Conservation (phyloP, 2,888 invertebrate genomes). For the Myathropa florea region DNA sequence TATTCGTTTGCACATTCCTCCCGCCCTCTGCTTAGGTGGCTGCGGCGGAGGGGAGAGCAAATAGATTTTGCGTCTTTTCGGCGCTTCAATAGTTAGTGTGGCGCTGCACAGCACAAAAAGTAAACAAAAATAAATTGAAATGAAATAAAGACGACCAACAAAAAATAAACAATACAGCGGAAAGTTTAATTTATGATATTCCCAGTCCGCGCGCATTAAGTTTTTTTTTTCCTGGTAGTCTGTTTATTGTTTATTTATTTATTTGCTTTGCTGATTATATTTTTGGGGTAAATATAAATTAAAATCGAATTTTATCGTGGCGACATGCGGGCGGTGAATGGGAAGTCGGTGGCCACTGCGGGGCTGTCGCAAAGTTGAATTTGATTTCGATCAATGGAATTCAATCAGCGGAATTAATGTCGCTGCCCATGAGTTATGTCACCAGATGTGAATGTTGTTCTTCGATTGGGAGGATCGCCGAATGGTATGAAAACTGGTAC, state of each 20-base stretch:
- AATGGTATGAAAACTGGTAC: neutral
- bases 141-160: slow-evolving; percentile 18
- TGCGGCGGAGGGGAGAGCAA: neutral
- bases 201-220: slow-evolving; percentile 31
- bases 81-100: slow-evolving; percentile 45
- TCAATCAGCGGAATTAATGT: slow-evolving; percentile 30
- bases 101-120: slow-evolving; percentile 29
- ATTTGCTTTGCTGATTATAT: slow-evolving; percentile 44
- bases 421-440: slow-evolving; percentile 33
- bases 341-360: neutral
- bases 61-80: slow-evolving; percentile 45
- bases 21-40: neutral
- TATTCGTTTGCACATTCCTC: slow-evolving; percentile 38
- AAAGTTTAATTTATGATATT: slow-evolving; percentile 62
- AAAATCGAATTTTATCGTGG: slow-evolving; percentile 8
- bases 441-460: slow-evolving; percentile 30
- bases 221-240: slow-evolving; percentile 2
- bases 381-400: slow-evolving; percentile 42
- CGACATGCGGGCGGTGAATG: neutral
- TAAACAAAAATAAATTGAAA: slow-evolving; percentile 11
- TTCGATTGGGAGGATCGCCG: neutral
- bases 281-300: slow-evolving; percentile 27
- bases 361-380: slow-evolving; percentile 5
- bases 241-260: slow-evolving; percentile 48
- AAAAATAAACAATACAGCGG: slow-evolving; percentile 56